Percentiles rank a stretch among this genome's conserved stretches.
phyloP scores from a whole-genome alignment of 2,888 invertebrate species.

The Arrhopalites spinosus region DNA sequence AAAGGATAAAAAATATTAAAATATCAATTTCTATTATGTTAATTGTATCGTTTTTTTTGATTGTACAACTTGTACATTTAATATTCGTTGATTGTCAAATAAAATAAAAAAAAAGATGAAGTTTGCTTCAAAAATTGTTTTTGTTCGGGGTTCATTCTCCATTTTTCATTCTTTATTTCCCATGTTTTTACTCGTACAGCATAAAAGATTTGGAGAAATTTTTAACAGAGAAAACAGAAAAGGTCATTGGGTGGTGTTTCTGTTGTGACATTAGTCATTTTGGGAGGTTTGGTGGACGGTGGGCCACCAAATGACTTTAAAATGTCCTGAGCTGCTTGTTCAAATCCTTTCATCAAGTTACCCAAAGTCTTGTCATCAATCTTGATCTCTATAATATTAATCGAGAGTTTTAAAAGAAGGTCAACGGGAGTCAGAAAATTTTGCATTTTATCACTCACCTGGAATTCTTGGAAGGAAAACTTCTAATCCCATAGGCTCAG shows the following conservation, averaged over 20 bases:
- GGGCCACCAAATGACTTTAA: slow-evolving; percentile 24
- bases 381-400: not conserved
- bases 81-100: slow-evolving; percentile 11
- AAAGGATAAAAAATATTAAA: slow-evolving; percentile 13
- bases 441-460: no score
- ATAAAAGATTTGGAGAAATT: no score
- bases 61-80: slow-evolving; percentile 30
- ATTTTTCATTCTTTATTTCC: not conserved
- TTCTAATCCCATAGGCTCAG: slow-evolving; percentile 20
- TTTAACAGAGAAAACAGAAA: slow-evolving; percentile 31
- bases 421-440: no score
- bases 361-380: slow-evolving; percentile 20
- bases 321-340: slow-evolving; percentile 11
- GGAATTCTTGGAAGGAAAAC: slow-evolving; percentile 23
- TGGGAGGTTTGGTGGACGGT: slow-evolving; percentile 17
- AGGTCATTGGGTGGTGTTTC: slow-evolving; percentile 25
- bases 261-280: slow-evolving; percentile 16
- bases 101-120: slow-evolving; percentile 27
- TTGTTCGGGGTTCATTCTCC: no score
- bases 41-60: slow-evolving; percentile 24
- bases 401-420: no score
- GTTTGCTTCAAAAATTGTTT: slow-evolving; percentile 26
- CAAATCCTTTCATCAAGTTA: not conserved
- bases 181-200: no score
- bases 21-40: slow-evolving; percentile 2